Percentiles rank a stretch among this genome's conserved stretches.
Evolutionary conservation across 1,140 invertebrate species (phyloP).

Genomic region (Acromyrmex charruanus): DNA sequence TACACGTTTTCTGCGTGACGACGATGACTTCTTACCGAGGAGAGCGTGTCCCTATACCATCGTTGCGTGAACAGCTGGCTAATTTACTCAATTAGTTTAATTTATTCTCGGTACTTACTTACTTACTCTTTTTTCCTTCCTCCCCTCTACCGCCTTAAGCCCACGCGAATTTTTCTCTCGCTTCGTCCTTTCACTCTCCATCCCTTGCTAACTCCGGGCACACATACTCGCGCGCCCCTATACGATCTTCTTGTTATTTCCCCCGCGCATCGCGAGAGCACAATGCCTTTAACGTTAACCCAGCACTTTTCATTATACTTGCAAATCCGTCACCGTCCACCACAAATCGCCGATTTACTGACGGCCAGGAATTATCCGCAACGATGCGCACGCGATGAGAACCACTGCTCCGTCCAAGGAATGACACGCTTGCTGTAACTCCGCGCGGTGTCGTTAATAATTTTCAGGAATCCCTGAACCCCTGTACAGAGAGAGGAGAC

Average conservation of each 20-base stretch:
- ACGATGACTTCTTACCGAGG: constrained; percentile 37
- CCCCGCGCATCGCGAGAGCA: constrained; percentile 6
- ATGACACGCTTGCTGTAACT: constrained; percentile 64
- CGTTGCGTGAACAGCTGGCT: constrained; percentile 81
- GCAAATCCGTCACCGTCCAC: constrained; percentile 62
- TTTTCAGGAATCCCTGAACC: constrained; percentile 73
- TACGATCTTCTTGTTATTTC: constrained; percentile 54
- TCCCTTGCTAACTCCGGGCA: constrained; percentile 29
- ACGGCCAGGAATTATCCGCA: constrained; percentile 48
- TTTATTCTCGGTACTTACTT: constrained; percentile 84
- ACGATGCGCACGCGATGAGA: constrained; percentile 58
- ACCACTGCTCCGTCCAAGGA: constrained; percentile 26
- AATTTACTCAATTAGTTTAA: constrained; percentile 85
- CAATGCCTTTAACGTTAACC: constrained; percentile 39
- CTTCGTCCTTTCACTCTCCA: constrained; percentile 40
- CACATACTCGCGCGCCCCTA: constrained; percentile 21
- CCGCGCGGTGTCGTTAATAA: constrained; percentile 69
- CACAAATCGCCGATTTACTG: constrained; percentile 58
- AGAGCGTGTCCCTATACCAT: constrained; percentile 24
- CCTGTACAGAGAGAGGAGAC: neutral
- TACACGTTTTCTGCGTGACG: constrained; percentile 61
- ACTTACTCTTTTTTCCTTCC: constrained; percentile 58
- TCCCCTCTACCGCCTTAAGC: constrained; percentile 17
- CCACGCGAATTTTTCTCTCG: constrained; percentile 57
- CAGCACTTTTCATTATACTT: constrained; percentile 74